A percentile compares a stretch with the other conserved stretches of the same genome.
phyloP scores from a whole-genome alignment of 92 coral and sea anemone species.

The Epizoanthus scotinus region DNA sequence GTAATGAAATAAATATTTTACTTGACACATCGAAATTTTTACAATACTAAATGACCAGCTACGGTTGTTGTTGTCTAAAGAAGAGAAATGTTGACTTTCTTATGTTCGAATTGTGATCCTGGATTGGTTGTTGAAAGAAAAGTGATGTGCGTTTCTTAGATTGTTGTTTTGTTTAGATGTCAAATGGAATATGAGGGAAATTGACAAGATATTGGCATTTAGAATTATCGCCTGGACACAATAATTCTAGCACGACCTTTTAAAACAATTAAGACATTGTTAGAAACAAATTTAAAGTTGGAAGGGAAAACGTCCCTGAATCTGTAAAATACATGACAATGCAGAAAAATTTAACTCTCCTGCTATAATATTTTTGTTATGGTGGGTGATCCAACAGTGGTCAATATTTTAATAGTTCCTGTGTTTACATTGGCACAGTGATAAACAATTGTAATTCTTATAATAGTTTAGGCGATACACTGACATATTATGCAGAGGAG shows the following conservation, averaged over 20 bases:
- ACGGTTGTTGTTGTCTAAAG: background rate
- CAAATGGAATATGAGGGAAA: background rate
- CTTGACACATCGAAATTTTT: background rate
- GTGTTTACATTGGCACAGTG: background rate
- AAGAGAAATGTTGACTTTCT: background rate
- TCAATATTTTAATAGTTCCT: background rate
- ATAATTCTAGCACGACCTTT: background rate
- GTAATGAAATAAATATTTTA: too few species aligned
- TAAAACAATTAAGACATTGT: background rate
- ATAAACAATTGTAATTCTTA: background rate
- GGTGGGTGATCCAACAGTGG: too few species aligned
- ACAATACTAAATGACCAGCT: background rate
- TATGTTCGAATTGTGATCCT: background rate
- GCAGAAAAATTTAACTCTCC: too few species aligned
- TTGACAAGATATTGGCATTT: background rate
- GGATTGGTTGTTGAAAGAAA: slow-evolving; percentile 1
- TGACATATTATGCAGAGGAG: background rate
- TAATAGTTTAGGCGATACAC: background rate
- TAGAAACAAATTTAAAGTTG: background rate
- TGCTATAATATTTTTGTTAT: too few species aligned
- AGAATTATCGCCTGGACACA: background rate
- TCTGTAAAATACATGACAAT: background rate
- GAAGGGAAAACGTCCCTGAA: background rate
- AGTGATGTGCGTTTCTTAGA: background rate
- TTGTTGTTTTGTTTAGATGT: background rate